phyloP scores from a whole-genome alignment of 2,888 invertebrate species.

The Bruchidius siliquastri region DNA sequence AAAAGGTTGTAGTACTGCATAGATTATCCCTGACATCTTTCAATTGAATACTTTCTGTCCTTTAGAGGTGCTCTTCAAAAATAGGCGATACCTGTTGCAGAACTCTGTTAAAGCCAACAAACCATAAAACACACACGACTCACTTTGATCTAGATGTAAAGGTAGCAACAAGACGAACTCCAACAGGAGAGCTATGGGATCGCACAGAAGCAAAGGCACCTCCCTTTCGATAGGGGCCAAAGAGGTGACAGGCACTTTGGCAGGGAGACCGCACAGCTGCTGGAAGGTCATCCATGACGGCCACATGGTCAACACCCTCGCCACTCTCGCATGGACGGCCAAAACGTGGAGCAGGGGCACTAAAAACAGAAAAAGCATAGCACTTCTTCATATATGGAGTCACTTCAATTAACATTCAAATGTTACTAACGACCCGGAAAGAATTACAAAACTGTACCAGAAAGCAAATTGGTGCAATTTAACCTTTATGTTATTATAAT shows the following conservation, averaged over 20 bases:
- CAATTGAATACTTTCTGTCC: too few species aligned
- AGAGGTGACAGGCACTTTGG: constrained; percentile 37
- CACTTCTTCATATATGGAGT: too few species aligned
- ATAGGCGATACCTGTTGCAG: too few species aligned
- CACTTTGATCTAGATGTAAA: constrained; percentile 80
- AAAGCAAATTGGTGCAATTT: too few species aligned
- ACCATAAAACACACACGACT: constrained; percentile 35
- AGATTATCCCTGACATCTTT: too few species aligned
- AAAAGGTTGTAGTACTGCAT: too few species aligned
- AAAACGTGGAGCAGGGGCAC: constrained; percentile 86
- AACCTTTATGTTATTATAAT: too few species aligned
- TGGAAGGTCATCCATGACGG: constrained; percentile 52
- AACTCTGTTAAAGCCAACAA: too few species aligned
- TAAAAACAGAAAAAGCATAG: constrained; percentile 44
- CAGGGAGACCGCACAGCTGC: constrained; percentile 50
- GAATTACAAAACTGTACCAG: too few species aligned
- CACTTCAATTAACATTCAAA: too few species aligned
- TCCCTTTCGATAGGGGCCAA: constrained; percentile 51
- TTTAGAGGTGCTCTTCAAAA: too few species aligned
- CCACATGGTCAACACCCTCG: constrained; percentile 60
- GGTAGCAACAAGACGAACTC: constrained; percentile 85
- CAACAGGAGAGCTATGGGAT: constrained; percentile 80
- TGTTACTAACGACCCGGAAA: too few species aligned
- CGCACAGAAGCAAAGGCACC: constrained; percentile 81
- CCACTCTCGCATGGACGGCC: constrained; percentile 76